These are phyloP conservation scores for Archips crataeganus DNA, from an alignment of 2,888 invertebrate species.

Conservation along the genomic window DNA sequence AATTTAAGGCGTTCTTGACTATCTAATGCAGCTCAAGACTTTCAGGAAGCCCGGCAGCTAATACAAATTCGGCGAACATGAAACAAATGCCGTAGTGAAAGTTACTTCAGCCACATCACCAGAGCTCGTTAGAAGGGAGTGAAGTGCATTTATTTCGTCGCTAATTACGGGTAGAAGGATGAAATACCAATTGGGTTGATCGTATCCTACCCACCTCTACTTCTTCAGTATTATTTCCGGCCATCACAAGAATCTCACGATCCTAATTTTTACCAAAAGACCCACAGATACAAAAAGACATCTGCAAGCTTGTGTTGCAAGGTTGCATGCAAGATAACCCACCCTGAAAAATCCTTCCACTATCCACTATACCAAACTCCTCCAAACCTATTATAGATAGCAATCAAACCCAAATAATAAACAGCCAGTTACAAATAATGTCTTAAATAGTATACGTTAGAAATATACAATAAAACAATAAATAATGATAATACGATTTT, in stretches of 20 bases:
- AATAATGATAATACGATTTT: neutral
- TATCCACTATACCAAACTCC: neutral
- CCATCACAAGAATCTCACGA: constrained; percentile 83
- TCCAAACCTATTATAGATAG: neutral
- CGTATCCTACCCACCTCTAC: constrained; percentile 82
- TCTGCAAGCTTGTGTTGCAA: constrained; percentile 61
- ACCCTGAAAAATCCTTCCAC: neutral
- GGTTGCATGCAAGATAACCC: constrained; percentile 11
- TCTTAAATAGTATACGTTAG: neutral
- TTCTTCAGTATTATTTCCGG: constrained; percentile 87
- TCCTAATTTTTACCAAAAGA: constrained; percentile 73
- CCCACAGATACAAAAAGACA: constrained; percentile 62
- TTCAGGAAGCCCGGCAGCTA: constrained; percentile 40
- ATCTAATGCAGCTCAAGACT: constrained; percentile 24
- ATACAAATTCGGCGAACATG: constrained; percentile 59
- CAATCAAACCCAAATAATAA: neutral
- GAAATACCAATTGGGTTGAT: constrained; percentile 46
- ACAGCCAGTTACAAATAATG: neutral
- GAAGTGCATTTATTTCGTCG: constrained; percentile 49
- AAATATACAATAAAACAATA: too few relatives aligned
- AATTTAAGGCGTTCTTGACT: constrained; percentile 38
- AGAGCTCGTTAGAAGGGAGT: constrained; percentile 58
- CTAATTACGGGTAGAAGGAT: constrained; percentile 53
- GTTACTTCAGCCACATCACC: constrained; percentile 82
- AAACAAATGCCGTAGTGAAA: constrained; percentile 80